phyloP scores from a whole-genome alignment of 2,888 invertebrate species.

The Pyralis farinalis region DNA sequence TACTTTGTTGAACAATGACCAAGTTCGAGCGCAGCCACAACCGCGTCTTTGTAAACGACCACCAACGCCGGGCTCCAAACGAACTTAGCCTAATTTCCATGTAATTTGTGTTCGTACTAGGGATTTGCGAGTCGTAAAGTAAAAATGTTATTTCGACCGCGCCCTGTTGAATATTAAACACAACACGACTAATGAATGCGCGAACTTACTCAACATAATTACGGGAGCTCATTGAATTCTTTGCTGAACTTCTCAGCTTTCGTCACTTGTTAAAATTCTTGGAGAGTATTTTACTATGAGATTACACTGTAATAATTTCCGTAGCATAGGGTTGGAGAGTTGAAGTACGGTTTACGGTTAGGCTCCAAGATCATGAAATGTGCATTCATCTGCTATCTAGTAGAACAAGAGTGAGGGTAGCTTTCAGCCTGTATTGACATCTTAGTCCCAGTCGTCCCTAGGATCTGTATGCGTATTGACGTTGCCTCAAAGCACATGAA shows the following conservation, averaged over 20 bases:
- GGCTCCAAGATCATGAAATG: too few species aligned
- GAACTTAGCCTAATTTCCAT: slow-evolving; percentile 61
- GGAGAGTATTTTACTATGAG: slow-evolving; percentile 26
- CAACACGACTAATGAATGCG: slow-evolving; percentile 60
- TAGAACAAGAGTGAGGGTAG: too few species aligned
- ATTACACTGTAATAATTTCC: slow-evolving; percentile 23
- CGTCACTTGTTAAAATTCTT: slow-evolving; percentile 56
- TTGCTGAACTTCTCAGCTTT: slow-evolving; percentile 35
- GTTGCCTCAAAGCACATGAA: too few species aligned
- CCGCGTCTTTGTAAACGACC: slow-evolving; percentile 27
- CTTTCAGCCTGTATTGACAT: too few species aligned
- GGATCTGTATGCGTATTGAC: too few species aligned
- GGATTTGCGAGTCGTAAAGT: slow-evolving; percentile 45
- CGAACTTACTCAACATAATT: slow-evolving; percentile 64
- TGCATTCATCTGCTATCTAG: too few species aligned
- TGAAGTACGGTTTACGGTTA: too few species aligned
- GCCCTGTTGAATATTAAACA: slow-evolving; percentile 66
- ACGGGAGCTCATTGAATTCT: slow-evolving; percentile 65
- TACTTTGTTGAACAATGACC: slow-evolving; percentile 26
- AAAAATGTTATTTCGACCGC: slow-evolving; percentile 43
- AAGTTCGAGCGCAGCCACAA: slow-evolving; percentile 25
- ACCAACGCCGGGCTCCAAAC: slow-evolving; percentile 31
- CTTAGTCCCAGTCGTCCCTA: too few species aligned
- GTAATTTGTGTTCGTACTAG: slow-evolving; percentile 54
- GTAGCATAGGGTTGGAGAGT: too few species aligned